Conservation (phyloP, 2,888 invertebrate species). For the Pollenia amentaria region DNA sequence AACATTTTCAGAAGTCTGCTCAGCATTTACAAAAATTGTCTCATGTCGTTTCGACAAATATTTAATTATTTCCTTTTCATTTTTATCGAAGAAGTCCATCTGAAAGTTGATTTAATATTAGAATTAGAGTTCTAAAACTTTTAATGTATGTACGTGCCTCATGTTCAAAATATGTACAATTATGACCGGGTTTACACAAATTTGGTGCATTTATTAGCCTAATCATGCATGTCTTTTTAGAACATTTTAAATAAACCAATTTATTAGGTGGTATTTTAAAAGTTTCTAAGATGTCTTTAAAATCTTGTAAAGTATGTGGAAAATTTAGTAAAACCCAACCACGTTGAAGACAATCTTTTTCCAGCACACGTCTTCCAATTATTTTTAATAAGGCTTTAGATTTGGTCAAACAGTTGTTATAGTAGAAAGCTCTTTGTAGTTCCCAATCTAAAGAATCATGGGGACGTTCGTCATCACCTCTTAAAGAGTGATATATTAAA, state of each 20-base stretch:
- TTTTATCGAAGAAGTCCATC: constrained; percentile 79
- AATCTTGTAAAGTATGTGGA: constrained; percentile 86
- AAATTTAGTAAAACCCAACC: constrained; percentile 88
- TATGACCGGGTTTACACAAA: constrained; percentile 77
- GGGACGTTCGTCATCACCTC: constrained; percentile 64
- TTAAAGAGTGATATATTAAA: constrained; percentile 79
- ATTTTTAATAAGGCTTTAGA: constrained; percentile 78
- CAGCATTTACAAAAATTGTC: constrained; percentile 78
- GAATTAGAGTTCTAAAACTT: background rate
- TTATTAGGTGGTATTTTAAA: constrained; percentile 86
- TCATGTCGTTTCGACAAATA: constrained; percentile 80
- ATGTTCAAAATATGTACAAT: constrained; percentile 76
- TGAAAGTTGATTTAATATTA: constrained; percentile 64
- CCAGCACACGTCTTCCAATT: constrained; percentile 79
- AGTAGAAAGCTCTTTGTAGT: constrained; percentile 77
- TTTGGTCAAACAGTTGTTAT: constrained; percentile 76
- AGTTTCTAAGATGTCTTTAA: constrained; percentile 85
- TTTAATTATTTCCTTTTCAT: constrained; percentile 75
- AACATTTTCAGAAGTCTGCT: constrained; percentile 76
- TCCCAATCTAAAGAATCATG: constrained; percentile 74
- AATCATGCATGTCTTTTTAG: constrained; percentile 77
- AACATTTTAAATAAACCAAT: constrained; percentile 80
- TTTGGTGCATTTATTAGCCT: constrained; percentile 77
- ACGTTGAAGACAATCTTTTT: constrained; percentile 85
- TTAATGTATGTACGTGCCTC: constrained; percentile 73